Evolutionary conservation across 2,113 vertebrate species (phyloP), one percentile per base, ranked within the genome.

Genomic region (Athene noctua): DNA sequence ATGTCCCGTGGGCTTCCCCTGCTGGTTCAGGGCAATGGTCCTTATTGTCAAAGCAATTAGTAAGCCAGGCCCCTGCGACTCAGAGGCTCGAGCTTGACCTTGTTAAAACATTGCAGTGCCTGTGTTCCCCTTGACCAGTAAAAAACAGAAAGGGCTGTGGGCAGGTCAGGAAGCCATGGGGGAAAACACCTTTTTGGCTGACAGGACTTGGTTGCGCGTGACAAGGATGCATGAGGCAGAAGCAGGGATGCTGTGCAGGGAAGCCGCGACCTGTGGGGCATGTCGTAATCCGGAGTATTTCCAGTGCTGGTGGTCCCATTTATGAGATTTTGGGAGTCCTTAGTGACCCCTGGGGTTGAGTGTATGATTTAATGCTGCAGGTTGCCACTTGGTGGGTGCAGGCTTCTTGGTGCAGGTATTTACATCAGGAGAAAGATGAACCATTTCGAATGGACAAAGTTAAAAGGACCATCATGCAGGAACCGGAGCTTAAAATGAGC

Each of bases 251-350:
- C 51, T 81, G 38, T 0, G 0, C 1, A 7, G 18, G 16, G 62
- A 46, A 77, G 26, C 21, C 7, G 4, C 1, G 0, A 10, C 19
- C 71, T 1, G 0, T 55, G 77, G 61, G 49, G 0, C 9, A 0
- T 44, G 22, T 36, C 30, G 11, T 46, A 10, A 11, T 81, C 9
- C 1, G 1, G 52, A 74, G 47, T 36, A 61, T 72, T 70, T 72
- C 44, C 46, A 55, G 7, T 10, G 30, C 30, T 30, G 30, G 46
- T 5, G 6, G 22, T 85, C 42, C 26, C 29, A 10, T 67, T 89
- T 75, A 47, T 9, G 29, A 52, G 18, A 27, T 49, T 80, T 74
- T 16, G 12, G 34, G 23, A 29, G 13, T 40, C 44, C 23, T 65
- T 20, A n/a, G 65, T 58, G 57, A 59, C 29, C 15, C 11, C 16